Conservation (phyloP, 2,888 invertebrate genomes). For the Apantesis nais region DNA sequence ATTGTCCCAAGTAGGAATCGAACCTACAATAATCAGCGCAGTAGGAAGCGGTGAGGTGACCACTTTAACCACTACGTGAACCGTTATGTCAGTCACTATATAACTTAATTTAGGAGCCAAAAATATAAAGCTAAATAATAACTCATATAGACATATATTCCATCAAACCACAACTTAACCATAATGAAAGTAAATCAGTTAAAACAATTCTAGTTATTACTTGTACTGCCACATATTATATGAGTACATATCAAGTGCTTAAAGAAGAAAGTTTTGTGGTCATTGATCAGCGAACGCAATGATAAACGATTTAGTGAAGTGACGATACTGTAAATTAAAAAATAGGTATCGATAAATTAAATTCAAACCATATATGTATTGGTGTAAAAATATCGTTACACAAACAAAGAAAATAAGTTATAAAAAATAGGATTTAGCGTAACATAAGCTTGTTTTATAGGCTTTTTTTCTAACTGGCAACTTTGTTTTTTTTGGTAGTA, state of each 20-base stretch:
- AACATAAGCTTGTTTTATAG: slow-evolving; percentile 21
- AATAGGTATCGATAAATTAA: slow-evolving; percentile 12
- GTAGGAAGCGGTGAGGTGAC: no score
- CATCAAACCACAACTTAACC: neutral
- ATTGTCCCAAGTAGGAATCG: no score
- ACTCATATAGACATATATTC: neutral
- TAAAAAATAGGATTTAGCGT: neutral
- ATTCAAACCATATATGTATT: neutral
- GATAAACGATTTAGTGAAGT: slow-evolving; percentile 46
- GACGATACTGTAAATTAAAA: neutral
- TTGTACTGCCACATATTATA: neutral
- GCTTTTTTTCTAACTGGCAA: slow-evolving; percentile 27
- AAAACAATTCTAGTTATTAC: neutral
- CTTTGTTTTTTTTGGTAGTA: slow-evolving; percentile 39
- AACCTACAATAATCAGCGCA: no score
- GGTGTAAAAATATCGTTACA: neutral
- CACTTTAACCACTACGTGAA: no score
- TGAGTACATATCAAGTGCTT: slow-evolving; percentile 32
- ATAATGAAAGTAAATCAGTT: neutral
- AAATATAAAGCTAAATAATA: neutral
- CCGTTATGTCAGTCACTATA: no score
- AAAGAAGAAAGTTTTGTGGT: slow-evolving; percentile 57
- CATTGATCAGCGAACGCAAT: slow-evolving; percentile 54
- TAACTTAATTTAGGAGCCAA: neutral
- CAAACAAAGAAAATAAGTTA: slow-evolving; percentile 5